Conservation (phyloP, 1,140 invertebrate genomes). For the Heliconius congener region DNA sequence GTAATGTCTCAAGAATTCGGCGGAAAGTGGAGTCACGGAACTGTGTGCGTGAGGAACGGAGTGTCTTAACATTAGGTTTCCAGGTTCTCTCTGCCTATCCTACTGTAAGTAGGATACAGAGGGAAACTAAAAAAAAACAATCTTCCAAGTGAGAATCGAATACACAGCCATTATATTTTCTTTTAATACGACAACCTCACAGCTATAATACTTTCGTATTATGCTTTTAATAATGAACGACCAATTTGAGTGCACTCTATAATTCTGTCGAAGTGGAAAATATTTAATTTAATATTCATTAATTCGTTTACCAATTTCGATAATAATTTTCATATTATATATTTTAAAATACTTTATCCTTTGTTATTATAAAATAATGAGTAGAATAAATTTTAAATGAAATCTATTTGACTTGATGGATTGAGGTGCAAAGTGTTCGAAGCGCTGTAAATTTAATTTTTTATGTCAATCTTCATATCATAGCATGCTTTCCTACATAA, state of each 20-base stretch:
- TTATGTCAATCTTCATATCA: not conserved
- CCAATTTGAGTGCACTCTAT: slow-evolving; percentile 4
- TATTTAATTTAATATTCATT: not conserved
- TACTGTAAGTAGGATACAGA: too few relatives aligned
- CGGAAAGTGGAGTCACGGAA: too few relatives aligned
- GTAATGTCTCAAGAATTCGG: too few relatives aligned
- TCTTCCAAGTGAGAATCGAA: too few relatives aligned
- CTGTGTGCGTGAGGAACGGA: too few relatives aligned
- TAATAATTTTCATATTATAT: not conserved
- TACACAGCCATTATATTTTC: too few relatives aligned
- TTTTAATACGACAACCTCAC: too few relatives aligned
- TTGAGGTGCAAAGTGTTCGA: not conserved
- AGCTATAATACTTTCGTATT: not conserved
- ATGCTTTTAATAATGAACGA: not conserved
- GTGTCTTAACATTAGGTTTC: too few relatives aligned
- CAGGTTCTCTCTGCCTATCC: too few relatives aligned
- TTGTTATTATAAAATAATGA: not conserved
- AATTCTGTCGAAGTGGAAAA: not conserved
- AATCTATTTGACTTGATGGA: not conserved
- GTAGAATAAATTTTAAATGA: not conserved
- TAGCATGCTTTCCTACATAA: not conserved
- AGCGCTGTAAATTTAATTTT: not conserved
- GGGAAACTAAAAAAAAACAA: too few relatives aligned
- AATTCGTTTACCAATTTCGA: not conserved
- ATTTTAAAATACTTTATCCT: not conserved